Conservation (phyloP, 2,888 invertebrate species). For the Mellilla xanthometata region DNA sequence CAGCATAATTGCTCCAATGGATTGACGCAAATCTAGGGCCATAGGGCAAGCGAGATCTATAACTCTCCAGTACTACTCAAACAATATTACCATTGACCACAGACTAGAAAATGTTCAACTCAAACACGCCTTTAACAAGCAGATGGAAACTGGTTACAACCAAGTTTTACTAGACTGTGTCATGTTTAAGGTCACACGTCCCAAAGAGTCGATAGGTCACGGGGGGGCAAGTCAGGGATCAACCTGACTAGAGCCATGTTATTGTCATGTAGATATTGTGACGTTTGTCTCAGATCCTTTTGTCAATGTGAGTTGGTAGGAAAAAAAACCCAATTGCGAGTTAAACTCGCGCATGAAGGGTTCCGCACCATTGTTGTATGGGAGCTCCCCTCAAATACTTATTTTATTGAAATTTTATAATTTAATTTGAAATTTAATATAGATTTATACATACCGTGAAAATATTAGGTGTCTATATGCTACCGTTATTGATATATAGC, state of each 20-base stretch:
- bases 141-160: constrained; percentile 21
- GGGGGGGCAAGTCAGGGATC: constrained; percentile 55
- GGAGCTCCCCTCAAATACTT: too few relatives aligned
- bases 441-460: too few relatives aligned
- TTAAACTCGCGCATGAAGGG: too few relatives aligned
- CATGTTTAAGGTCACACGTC: constrained; percentile 60
- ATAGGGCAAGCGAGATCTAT: constrained; percentile 68
- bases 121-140: constrained; percentile 12
- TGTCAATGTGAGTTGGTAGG: too few relatives aligned
- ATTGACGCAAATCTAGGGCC: constrained; percentile 70
- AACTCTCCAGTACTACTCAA: constrained; percentile 53
- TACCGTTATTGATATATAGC: too few relatives aligned
- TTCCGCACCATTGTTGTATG: too few relatives aligned
- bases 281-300: constrained; percentile 52
- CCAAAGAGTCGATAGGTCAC: constrained; percentile 64
- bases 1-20: constrained; percentile 67
- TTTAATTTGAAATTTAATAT: too few relatives aligned
- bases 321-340: too few relatives aligned
- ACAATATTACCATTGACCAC: constrained; percentile 45
- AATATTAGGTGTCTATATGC: too few relatives aligned
- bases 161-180: constrained; percentile 25
- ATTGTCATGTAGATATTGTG: constrained; percentile 67
- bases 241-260: constrained; percentile 63
- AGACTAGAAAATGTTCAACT: constrained; percentile 29
- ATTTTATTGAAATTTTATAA: too few relatives aligned